These are phyloP conservation scores for Tretioscincus oriximinensis DNA, from an alignment of 2,113 vertebrate genomes.

Conservation along the genomic window DNA sequence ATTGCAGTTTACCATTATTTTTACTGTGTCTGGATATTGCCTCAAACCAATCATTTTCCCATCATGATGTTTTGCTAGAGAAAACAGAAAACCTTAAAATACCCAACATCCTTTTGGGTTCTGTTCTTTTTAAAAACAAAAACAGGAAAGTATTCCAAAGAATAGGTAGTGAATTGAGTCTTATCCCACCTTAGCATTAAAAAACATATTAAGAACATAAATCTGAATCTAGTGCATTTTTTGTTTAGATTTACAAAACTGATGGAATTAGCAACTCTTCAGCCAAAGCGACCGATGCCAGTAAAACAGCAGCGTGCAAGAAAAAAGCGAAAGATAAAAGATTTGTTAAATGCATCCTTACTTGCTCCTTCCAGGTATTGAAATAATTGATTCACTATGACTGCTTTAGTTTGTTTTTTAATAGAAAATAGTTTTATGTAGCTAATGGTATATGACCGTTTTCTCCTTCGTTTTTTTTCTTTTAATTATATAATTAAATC, in stretches of 20 bases:
- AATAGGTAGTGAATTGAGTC: no score
- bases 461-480: no score
- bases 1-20: no score
- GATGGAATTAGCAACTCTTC: conserved; percentile 90
- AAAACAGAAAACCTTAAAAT: neutral
- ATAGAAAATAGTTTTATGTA: neutral
- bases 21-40: no score
- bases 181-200: neutral
- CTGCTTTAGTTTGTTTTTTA: conserved; percentile 3
- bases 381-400: neutral
- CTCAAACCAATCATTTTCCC: neutral
- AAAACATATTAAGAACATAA: neutral
- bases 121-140: no score
- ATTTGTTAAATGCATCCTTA: conserved; percentile 80
- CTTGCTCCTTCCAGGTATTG: conserved; percentile 82
- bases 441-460: no score
- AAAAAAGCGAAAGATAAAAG: conserved; percentile 92
- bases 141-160: no score
- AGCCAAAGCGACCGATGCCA: conserved; percentile 86
- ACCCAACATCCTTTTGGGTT: neutral
- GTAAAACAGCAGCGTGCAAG: conserved; percentile 80
- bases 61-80: neutral
- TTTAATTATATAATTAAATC: no score
- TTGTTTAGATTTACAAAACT: conserved; percentile 84
- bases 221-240: neutral